A percentile compares a stretch with the other conserved stretches of the same genome.
Evolutionary conservation across 2,113 vertebrate genomes (phyloP).

Genomic region (Ranitomeya variabilis): DNA sequence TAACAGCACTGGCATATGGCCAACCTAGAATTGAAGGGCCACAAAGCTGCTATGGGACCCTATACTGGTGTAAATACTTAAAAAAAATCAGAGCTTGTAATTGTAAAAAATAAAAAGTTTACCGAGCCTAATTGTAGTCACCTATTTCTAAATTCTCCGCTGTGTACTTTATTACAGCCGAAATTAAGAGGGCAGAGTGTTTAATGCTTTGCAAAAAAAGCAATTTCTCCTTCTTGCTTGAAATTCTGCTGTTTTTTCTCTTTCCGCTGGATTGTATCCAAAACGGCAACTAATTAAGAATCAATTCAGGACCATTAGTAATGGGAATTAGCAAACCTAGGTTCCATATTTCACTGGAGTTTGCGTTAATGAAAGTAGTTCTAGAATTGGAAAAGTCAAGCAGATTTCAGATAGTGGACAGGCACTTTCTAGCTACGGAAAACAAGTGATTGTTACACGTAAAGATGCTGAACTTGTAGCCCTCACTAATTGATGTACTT

Average conservation of each 20-base stretch:
- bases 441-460: constrained; percentile 84
- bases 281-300: constrained; percentile 99
- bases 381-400: constrained; percentile 71
- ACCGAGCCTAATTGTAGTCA: background rate
- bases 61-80: background rate
- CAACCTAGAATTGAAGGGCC: background rate
- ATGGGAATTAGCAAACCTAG: constrained; percentile 83
- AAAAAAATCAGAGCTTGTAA: background rate
- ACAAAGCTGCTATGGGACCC: background rate
- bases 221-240: constrained; percentile 51
- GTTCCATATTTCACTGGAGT: constrained; percentile 88
- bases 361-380: constrained; percentile 87
- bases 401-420: constrained; percentile 90
- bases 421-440: constrained; percentile 80
- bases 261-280: constrained; percentile 88
- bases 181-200: constrained; percentile 3
- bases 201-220: constrained; percentile 6
- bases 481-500: constrained; percentile 94
- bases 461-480: constrained; percentile 98
- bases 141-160: background rate
- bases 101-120: background rate
- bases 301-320: constrained; percentile 97
- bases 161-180: background rate
- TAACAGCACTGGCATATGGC: background rate
- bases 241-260: constrained; percentile 74